Base-by-base conservation (phyloP, 2,888 invertebrate genomes). In the Eurytoma californica region DNA sequence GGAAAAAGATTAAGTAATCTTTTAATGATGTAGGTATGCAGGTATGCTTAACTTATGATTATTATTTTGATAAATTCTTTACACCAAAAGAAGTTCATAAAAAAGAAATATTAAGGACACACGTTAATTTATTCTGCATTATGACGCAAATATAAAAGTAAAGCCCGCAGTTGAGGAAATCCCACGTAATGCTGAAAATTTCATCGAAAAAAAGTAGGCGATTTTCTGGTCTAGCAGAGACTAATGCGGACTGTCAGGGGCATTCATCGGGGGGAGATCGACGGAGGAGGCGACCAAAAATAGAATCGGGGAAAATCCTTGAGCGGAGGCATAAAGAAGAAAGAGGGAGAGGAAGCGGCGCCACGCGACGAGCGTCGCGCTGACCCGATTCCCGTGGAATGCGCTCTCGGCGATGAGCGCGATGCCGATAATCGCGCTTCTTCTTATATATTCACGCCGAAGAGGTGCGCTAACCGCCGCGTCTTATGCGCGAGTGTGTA, bases 291-390 rank as follows among this genome's bases (percentile, higher is more conserved):
- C 7, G 16, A 12, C 63, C 63, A 67, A 78, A 78, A 78, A 78
- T 78, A 78, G 61, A 49, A 28, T 39, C 51, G 30, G 67, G 67
- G 53, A 77, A 72, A 78, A 78, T 72, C 72, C 67, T 78, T 72
- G 67, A 72, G 67, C 49, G n/a, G 39, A 68, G 30, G 60, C 14
- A 60, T 12, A 24, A 53, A 53, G 51, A n/a, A 18, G 51, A 49
- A 55, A 20, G 30, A 53, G 30, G 49, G 60, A 1, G 16, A 61
- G 20, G 55, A 53, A 4, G 14, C 39, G 39, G 39, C 65, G 57
- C 7, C 49, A 24, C 63, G 61, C 55, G 39, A 47, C 55, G 9
- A 47, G 16, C n/a, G 30, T 13, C 28, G 9, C 12, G 58, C n/a
- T 73, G 67, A 74, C 68, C 65, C 69, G 30, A 30, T 78, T 61